phyloP scores from a whole-genome alignment of 2,113 vertebrate genomes.

The Nothobranchius kuhntae region DNA sequence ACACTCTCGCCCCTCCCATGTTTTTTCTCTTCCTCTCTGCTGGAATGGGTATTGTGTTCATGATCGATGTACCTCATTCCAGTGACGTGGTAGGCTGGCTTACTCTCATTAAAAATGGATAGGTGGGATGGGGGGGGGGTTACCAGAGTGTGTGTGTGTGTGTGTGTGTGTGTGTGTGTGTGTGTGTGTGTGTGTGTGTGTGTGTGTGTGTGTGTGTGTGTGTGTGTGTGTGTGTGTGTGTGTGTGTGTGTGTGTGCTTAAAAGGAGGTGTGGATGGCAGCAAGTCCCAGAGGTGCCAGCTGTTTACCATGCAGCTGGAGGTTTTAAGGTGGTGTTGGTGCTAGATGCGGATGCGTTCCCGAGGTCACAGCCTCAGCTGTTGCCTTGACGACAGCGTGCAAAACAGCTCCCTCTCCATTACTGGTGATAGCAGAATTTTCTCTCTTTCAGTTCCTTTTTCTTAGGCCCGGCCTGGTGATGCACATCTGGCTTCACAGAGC shows the following conservation, averaged over 20 bases:
- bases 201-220: slow-evolving; percentile 24
- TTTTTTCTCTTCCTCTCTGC: slow-evolving; percentile 40
- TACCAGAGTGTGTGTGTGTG: slow-evolving; percentile 29
- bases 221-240: slow-evolving; percentile 25
- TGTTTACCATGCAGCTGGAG: slow-evolving; percentile 69
- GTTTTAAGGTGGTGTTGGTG: slow-evolving; percentile 34
- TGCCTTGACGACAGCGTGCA: slow-evolving; percentile 69
- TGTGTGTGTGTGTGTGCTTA: slow-evolving; percentile 54
- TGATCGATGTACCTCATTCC: slow-evolving; percentile 95
- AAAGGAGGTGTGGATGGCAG: slow-evolving; percentile 64
- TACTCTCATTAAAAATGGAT: slow-evolving; percentile 95
- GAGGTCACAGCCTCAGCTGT: slow-evolving; percentile 78
- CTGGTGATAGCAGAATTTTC: slow-evolving; percentile 46
- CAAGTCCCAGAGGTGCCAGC: slow-evolving; percentile 79
- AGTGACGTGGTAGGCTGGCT: slow-evolving; percentile 81
- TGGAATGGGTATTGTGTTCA: slow-evolving; percentile 69
- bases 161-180: slow-evolving; percentile 25
- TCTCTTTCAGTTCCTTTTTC: slow-evolving; percentile 25
- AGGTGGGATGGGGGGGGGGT: slow-evolving; percentile 54
- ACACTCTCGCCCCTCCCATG: slow-evolving; percentile 23
- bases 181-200: slow-evolving; percentile 22
- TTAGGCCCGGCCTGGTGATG: slow-evolving; percentile 18
- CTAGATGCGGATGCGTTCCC: slow-evolving; percentile 48
- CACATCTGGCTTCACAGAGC: slow-evolving; percentile 57
- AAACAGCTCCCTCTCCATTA: slow-evolving; percentile 57